Conservation (phyloP, 2,797 vertebrate species). For the Lithobates pipiens region DNA sequence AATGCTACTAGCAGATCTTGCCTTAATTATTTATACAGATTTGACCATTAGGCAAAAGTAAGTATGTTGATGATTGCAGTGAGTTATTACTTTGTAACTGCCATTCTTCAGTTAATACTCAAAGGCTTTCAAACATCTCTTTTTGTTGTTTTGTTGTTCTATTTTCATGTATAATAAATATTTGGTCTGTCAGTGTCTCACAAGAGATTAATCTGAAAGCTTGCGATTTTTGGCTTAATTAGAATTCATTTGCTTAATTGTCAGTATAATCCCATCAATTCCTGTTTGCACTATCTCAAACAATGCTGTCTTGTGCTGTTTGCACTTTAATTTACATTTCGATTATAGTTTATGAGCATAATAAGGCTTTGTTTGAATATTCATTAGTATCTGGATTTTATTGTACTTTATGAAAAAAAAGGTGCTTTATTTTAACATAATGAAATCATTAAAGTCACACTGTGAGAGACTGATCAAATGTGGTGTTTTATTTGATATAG, state of each 20-base stretch:
- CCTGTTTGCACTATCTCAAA: constrained; percentile 75
- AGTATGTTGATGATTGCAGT: not conserved
- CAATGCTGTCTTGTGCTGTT: constrained; percentile 81
- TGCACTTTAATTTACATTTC: constrained; percentile 87
- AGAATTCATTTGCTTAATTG: constrained; percentile 85
- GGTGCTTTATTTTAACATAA: constrained; percentile 75
- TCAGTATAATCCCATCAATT: constrained; percentile 80
- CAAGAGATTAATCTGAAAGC: constrained; percentile 75
- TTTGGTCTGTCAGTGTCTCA: constrained; percentile 75
- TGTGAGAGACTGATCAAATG: constrained; percentile 73
- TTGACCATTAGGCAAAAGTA: constrained; percentile 8
- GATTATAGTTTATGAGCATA: constrained; percentile 85
- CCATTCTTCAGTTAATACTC: constrained; percentile 18
- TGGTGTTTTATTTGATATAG: constrained; percentile 74
- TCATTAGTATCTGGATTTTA: constrained; percentile 76
- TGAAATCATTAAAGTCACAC: constrained; percentile 70
- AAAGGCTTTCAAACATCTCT: constrained; percentile 26
- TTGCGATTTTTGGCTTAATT: constrained; percentile 76
- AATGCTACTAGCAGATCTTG: not conserved
- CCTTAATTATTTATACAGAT: not conserved
- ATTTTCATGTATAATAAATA: constrained; percentile 71
- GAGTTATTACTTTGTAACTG: constrained; percentile 20
- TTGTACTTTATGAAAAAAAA: constrained; percentile 72
- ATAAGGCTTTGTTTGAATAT: constrained; percentile 83
- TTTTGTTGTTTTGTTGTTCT: constrained; percentile 53